Evolutionary conservation across 1,140 invertebrate genomes (phyloP), one percentile per base, ranked within the genome.

Genomic region (Drosophila lowei): DNA sequence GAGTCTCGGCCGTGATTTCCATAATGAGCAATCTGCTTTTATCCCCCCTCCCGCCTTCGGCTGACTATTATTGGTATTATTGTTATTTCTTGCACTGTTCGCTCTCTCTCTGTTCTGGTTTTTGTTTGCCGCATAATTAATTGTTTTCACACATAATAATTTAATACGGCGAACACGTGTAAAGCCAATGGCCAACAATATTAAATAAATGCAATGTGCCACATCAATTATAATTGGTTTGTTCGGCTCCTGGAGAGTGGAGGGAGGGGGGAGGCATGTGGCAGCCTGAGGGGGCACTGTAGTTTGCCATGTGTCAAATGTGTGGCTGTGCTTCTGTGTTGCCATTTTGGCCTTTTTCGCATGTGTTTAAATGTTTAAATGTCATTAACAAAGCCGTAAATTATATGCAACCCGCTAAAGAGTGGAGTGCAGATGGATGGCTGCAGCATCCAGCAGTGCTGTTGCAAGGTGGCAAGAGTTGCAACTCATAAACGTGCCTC

Each of bases 111-210:
- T 13, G 34, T 13, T 38, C 11, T 38, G 34, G 3, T 68, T 70
- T 68, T 68, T 84, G 71, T 76, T 79, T 73, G 70, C 66, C 46
- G 74, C 83, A 89, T 89, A 89, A 89, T 89, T 89, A 89, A 89
- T 89, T 90, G 86, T 89, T 89, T 90, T 90, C 86, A 89, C 85
- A 89, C 85, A 89, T 89, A 89, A 89, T 89, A 89, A 89, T 89
- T 89, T 89, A 89, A 89, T 86, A 60, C 77, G 71, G 53, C 61
- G 54, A 86, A 85, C 84, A 85, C 85, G 79, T 85, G 81, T 85
- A 81, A 85, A 75, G 59, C 59, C 42, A 75, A 55, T 72, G 67
- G 56, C 72, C 72, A 75, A 76, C 72, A 72, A 64, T 75, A 72
- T 76, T 76, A 76, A 76, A 76, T 76, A 76, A 76, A 76, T 68